These are phyloP conservation scores for Cochlearius cochlearius DNA, from an alignment of 2,113 vertebrate species.

Conservation along the genomic window DNA sequence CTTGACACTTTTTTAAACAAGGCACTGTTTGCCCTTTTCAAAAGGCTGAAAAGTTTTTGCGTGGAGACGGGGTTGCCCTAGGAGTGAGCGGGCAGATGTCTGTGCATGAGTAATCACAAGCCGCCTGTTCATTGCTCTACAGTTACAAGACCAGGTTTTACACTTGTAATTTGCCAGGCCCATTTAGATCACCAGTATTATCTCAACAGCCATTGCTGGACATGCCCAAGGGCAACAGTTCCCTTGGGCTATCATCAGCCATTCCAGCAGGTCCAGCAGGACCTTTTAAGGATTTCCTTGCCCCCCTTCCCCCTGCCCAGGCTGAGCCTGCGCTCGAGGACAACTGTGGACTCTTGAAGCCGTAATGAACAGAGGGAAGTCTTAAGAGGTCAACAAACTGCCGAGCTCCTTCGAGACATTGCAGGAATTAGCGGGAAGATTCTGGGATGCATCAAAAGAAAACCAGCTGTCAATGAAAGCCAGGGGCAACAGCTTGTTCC, in stretches of 20 bases:
- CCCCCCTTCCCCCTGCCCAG: not conserved
- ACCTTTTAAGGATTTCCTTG: not conserved
- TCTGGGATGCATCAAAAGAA: slow-evolving; percentile 28
- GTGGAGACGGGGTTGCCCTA: not conserved
- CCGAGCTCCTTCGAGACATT: not conserved
- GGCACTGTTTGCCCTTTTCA: not conserved
- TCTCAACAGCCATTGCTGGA: not conserved
- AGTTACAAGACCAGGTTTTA: not conserved
- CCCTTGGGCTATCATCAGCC: not conserved
- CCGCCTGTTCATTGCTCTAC: not conserved
- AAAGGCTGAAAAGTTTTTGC: not conserved
- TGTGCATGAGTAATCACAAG: not conserved
- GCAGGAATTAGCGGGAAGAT: slow-evolving; percentile 2
- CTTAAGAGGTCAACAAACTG: slow-evolving; percentile 11
- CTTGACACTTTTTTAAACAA: not conserved
- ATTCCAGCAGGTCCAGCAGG: not conserved
- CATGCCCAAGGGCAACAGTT: not conserved
- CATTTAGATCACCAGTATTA: not conserved
- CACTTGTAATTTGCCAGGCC: not conserved
- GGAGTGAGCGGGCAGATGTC: not conserved
- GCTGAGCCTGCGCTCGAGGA: not conserved
- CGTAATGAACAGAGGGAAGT: not conserved
- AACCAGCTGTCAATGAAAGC: not conserved
- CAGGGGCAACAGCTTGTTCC: not conserved
- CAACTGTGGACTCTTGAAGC: not conserved